These are phyloP conservation scores for Caenorhabditis zanzibari DNA, from an alignment of 2,888 invertebrate genomes.

Conservation along the genomic window DNA sequence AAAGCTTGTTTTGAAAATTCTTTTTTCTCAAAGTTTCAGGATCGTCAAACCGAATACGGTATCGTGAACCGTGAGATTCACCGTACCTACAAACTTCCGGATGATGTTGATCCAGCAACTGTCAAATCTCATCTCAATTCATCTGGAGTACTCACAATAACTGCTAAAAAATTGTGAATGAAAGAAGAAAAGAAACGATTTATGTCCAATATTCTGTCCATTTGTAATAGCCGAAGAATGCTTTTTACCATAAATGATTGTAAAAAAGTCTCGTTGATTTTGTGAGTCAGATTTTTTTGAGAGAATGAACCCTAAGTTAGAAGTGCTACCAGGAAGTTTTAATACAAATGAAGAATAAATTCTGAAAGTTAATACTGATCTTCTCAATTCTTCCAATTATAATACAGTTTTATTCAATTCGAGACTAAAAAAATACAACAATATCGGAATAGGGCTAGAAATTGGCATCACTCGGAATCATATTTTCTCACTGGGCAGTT, in stretches of 20 bases:
- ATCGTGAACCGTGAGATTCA: slow-evolving; percentile 76
- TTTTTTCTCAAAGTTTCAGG: slow-evolving; percentile 42
- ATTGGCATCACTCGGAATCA: slow-evolving; percentile 20
- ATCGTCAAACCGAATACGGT: slow-evolving; percentile 73
- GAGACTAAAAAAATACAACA: slow-evolving; percentile 10
- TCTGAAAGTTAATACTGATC: no score
- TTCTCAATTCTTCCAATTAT: no score
- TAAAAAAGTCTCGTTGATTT: background rate
- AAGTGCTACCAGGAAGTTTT: background rate
- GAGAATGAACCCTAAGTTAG: no score
- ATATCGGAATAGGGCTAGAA: slow-evolving; percentile 31
- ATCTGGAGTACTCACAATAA: slow-evolving; percentile 77
- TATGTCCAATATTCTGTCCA: slow-evolving; percentile 7
- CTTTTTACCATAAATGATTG: slow-evolving; percentile 16
- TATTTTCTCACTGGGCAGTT: background rate
- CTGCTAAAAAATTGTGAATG: slow-evolving; percentile 72
- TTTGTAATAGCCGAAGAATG: background rate
- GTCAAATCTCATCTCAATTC: slow-evolving; percentile 77
- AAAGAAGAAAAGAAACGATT: background rate
- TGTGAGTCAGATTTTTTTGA: background rate
- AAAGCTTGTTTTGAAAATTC: background rate
- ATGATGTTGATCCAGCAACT: slow-evolving; percentile 73
- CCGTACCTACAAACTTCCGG: slow-evolving; percentile 77
- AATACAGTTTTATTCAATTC: no score
- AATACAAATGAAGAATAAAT: background rate